These are phyloP conservation scores for Brachyptera putata DNA, from an alignment of 2,888 invertebrate species.

Conservation along the genomic window DNA sequence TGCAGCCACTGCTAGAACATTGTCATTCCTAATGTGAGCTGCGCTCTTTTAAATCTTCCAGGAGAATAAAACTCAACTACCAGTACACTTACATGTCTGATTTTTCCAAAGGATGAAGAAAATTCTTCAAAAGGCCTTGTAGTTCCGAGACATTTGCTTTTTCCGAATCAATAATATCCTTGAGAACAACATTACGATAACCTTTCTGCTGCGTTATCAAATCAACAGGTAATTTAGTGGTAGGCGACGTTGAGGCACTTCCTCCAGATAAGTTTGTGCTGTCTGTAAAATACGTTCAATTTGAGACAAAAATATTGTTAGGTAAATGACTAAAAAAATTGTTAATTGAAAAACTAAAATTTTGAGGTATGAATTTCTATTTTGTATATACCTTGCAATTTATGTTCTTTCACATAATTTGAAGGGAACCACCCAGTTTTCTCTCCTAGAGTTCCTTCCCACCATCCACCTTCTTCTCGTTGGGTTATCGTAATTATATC, in stretches of 20 bases:
- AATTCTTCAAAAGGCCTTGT: conserved; percentile 77
- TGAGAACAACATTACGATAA: conserved; percentile 79
- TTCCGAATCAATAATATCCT: conserved; percentile 90
- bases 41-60: too few species aligned
- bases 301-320: background rate
- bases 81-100: conserved; percentile 81
- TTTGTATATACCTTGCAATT: conserved; percentile 53
- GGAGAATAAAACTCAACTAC: too few species aligned
- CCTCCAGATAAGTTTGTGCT: conserved; percentile 5
- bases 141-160: conserved; percentile 86
- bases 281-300: background rate
- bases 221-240: conserved; percentile 34
- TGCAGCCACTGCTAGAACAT: too few species aligned
- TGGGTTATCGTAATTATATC: conserved; percentile 97
- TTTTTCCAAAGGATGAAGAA: conserved; percentile 80
- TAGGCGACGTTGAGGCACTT: background rate
- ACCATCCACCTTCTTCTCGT: conserved; percentile 96
- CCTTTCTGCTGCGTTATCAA: conserved; percentile 56
- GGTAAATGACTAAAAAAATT: background rate
- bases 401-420: conserved; percentile 91
- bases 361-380: background rate
- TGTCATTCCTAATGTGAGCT: too few species aligned
- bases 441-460: conserved; percentile 95
- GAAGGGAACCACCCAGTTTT: conserved; percentile 99
- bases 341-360: background rate